Conservation (phyloP, 2,888 invertebrate species). For the Slavum lentiscoides region DNA sequence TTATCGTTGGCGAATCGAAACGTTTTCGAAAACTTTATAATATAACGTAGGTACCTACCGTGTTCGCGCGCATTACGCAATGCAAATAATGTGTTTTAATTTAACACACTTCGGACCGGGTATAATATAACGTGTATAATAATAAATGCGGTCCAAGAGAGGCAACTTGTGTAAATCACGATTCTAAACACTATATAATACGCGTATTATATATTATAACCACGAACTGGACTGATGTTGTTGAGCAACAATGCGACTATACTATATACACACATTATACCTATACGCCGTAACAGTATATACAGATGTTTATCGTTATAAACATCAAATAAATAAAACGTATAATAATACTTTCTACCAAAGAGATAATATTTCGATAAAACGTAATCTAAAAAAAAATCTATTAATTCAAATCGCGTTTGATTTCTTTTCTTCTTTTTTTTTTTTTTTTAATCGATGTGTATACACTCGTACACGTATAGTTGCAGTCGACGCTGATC, state of each 20-base stretch:
- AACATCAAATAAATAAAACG: conserved; percentile 30
- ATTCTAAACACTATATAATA: conserved; percentile 24
- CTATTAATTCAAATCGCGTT: too few species aligned
- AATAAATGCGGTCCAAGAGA: conserved; percentile 16
- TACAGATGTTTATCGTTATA: conserved; percentile 35
- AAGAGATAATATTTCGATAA: too few species aligned
- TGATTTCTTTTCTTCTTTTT: too few species aligned
- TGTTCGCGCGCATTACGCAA: conserved; percentile 2
- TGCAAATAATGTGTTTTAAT: conserved; percentile 33
- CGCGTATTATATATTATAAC: background rate
- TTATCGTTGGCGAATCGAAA: background rate
- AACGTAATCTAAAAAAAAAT: too few species aligned
- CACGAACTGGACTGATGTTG: conserved; percentile 43
- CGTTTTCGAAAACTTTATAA: conserved; percentile 20
- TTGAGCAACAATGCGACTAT: conserved; percentile 38
- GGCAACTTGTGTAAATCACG: conserved; percentile 47
- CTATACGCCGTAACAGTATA: too few species aligned
- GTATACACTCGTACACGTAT: too few species aligned
- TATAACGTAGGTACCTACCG: background rate
- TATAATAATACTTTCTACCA: too few species aligned
- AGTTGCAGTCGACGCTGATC: too few species aligned
- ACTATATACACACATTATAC: background rate
- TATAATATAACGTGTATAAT: background rate
- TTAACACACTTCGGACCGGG: conserved; percentile 26
- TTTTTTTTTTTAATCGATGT: too few species aligned